Evolutionary conservation across 2,797 vertebrate species (phyloP).

Genomic region (Huso huso): DNA sequence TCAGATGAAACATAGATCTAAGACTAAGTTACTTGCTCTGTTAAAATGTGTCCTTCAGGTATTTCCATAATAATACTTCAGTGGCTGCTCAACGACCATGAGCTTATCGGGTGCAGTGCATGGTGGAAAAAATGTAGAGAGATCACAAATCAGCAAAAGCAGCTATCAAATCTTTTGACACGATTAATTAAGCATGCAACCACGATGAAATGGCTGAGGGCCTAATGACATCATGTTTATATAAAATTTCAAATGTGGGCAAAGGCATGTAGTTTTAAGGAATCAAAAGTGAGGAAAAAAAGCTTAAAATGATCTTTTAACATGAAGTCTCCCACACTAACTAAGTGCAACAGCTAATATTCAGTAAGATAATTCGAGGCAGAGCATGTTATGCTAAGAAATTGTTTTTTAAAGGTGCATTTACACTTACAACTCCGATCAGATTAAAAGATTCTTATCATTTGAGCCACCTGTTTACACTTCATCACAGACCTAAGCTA

Average conservation of each 20-base stretch:
- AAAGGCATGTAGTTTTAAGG: constrained; percentile 5
- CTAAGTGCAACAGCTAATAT: no score
- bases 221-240: constrained; percentile 37
- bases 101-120: constrained; percentile 29
- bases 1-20: constrained; percentile 28
- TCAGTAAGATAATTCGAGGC: no score
- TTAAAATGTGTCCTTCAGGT: constrained; percentile 39
- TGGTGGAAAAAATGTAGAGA: constrained; percentile 29
- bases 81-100: constrained; percentile 44
- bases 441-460: no score
- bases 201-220: constrained; percentile 39
- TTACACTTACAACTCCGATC: no score
- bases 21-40: constrained; percentile 26
- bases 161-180: constrained; percentile 43
- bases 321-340: no score
- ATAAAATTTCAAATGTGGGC: constrained; percentile 14
- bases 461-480: no score
- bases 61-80: constrained; percentile 37
- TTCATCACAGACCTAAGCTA: no score
- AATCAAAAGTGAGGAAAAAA: constrained; percentile 6
- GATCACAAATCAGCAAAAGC: constrained; percentile 45
- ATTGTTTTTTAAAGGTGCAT: no score
- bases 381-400: no score
- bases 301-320: not conserved
- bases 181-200: constrained; percentile 54